phyloP scores from a whole-genome alignment of 2,797 vertebrate species.

The Neoniphon sammara region DNA sequence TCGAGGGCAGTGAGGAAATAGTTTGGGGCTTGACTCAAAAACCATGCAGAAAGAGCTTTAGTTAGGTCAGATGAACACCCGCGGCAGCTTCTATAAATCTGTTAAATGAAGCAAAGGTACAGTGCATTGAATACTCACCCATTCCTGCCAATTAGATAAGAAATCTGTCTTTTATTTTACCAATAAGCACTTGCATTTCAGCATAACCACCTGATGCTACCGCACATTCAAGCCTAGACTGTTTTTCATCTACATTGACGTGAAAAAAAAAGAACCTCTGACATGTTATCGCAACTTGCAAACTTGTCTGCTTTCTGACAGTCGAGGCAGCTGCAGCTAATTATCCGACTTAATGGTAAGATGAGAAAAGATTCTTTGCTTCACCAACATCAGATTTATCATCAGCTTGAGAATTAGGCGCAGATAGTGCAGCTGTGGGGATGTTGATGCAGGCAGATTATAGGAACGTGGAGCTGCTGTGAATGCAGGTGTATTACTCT shows the following conservation, averaged over 20 bases:
- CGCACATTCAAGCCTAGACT: conserved; percentile 21
- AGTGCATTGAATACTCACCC: conserved; percentile 32
- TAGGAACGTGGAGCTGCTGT: conserved; percentile 33
- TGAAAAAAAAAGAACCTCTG: conserved; percentile 32
- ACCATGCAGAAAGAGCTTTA: conserved; percentile 56
- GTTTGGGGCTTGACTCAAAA: conserved; percentile 62
- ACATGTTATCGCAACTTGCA: conserved; percentile 28
- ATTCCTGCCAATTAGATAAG: conserved; percentile 39
- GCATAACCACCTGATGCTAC: conserved; percentile 13
- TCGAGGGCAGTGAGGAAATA: conserved; percentile 77
- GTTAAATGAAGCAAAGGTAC: conserved; percentile 36
- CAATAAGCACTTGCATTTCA: background rate
- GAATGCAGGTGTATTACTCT: conserved; percentile 43
- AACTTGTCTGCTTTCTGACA: conserved; percentile 36
- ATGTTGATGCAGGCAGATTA: conserved; percentile 46
- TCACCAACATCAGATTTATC: conserved; percentile 68
- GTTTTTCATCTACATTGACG: conserved; percentile 32
- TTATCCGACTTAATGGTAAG: conserved; percentile 63
- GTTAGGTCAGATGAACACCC: conserved; percentile 65
- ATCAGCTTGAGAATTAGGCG: conserved; percentile 64
- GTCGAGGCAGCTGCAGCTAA: conserved; percentile 66
- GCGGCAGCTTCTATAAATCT: conserved; percentile 56
- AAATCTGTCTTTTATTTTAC: conserved; percentile 6
- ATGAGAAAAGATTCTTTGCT: conserved; percentile 66
- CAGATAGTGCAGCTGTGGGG: conserved; percentile 51